Base-by-base conservation (phyloP, 2,797 vertebrate species). In the Scomberomorus guttatus region DNA sequence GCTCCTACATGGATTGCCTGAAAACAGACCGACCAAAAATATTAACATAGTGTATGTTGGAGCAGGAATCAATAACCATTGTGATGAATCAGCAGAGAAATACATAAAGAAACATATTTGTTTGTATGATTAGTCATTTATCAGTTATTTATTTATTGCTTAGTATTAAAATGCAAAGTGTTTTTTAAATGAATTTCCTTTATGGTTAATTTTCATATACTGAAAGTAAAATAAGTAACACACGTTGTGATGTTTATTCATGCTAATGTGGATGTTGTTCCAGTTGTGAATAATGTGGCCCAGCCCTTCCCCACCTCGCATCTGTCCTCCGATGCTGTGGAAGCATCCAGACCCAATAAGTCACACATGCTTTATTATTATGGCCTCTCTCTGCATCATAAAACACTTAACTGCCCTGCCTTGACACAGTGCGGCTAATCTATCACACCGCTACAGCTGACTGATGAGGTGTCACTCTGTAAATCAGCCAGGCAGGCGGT, bases 301-400 rank as follows among this genome's bases (percentile, higher is more conserved):
- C 4, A 39, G 69, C 56, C 80, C 29, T 81, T 79, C 59, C 60
- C 55, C 63, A 75, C 77, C 76, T 79, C 73, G 63, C 88, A 92
- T 72, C 84, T 89, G 84, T 91, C 84, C 66, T 76, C 68, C 20
- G 68, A 82, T 82, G 79, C 84, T 65, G 63, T 46, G 46, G 82
- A 83, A 73, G 79, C 90, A 78, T 80, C 87, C 82, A 81, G 68
- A 75, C 57, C 75, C 81, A 75, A 89, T 93, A 92, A 92, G 86
- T 93, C 89, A 92, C 87, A 85, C 87, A 80, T 81, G 75, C 80
- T 95, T 94, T 94, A 94, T 93, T 92, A 89, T 91, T 85, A 91
- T 82, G 75, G 91, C 89, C 86, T 91, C 82, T 79, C 72, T 48
- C 80, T 79, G 90, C 87, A 83, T 92, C 90, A 89, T 94, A 93